Evolutionary conservation across 2,797 vertebrate species (phyloP).

Genomic region (Scolopax rusticola): DNA sequence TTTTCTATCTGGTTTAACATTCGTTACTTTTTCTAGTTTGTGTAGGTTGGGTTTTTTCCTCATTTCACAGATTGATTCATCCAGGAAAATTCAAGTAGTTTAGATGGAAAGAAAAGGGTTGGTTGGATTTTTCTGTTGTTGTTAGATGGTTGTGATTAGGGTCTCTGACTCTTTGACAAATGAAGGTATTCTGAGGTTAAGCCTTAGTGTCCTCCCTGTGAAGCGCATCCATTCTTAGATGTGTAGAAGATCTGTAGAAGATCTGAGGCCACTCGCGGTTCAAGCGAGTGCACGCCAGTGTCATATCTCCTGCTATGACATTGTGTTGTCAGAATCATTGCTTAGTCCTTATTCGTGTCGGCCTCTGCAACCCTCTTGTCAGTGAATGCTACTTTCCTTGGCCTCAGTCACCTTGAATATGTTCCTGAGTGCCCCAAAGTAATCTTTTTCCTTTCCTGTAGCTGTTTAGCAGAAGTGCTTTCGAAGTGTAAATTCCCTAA

Average conservation of each 20-base stretch:
- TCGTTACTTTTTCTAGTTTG: background rate
- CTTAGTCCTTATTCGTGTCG: background rate
- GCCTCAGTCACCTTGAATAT: background rate
- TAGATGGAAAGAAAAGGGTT: background rate
- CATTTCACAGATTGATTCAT: background rate
- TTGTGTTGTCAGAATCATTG: background rate
- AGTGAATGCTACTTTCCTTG: background rate
- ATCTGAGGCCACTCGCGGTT: background rate
- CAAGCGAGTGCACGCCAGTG: background rate
- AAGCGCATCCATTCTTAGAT: background rate
- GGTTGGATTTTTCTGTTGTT: background rate
- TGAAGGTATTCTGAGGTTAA: background rate
- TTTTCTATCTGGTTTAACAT: background rate
- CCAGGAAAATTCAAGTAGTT: background rate
- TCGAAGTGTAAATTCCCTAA: background rate
- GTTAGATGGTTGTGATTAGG: background rate
- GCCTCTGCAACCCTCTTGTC: background rate
- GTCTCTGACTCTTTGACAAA: background rate
- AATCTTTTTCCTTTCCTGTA: background rate
- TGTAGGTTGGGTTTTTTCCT: background rate
- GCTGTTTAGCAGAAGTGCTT: background rate
- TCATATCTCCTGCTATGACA: background rate
- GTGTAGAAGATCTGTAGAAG: background rate
- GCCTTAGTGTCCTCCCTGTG: background rate
- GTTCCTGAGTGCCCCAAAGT: background rate